These are phyloP conservation scores for Sesamia inferens DNA, from an alignment of 2,888 invertebrate genomes.

Conservation along the genomic window DNA sequence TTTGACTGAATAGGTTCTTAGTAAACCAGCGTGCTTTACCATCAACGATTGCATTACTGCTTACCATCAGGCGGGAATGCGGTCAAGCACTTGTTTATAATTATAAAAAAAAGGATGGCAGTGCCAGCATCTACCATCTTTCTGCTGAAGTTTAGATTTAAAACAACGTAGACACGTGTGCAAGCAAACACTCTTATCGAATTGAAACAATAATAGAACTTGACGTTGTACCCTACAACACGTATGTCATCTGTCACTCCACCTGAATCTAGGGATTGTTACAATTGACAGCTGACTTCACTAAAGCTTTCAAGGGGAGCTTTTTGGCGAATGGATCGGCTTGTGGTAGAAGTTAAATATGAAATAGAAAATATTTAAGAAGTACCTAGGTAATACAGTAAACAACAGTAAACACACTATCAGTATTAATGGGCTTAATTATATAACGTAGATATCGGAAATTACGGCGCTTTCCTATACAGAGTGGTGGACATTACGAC, in stretches of 20 bases:
- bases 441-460: too few relatives aligned
- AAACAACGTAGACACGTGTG: neutral
- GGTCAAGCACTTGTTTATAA: neutral
- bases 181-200: neutral
- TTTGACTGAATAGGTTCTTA: too few relatives aligned
- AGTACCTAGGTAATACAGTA: neutral
- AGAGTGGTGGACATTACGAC: too few relatives aligned
- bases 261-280: neutral
- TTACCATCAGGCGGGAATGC: too few relatives aligned
- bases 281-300: neutral
- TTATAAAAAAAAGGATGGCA: neutral
- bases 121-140: neutral
- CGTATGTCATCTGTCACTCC: neutral
- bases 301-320: neutral
- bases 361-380: neutral
- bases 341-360: neutral
- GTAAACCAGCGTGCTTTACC: too few relatives aligned
- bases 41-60: too few relatives aligned
- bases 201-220: neutral
- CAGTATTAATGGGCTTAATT: too few relatives aligned
- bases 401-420: neutral
- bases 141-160: constrained; percentile 1
- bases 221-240: neutral
- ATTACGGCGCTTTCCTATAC: too few relatives aligned
- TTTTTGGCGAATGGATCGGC: neutral